Percentiles rank a stretch among this genome's conserved stretches.
Evolutionary conservation across 2,113 vertebrate species (phyloP).

Genomic region (Sus scrofa): T2T-Sscrofa CM000830.6:27248001-27248500

Average conservation of each 20-base stretch:
- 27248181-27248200: too few species aligned
- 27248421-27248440: constrained; percentile 43
- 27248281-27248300: not conserved
- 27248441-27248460: not conserved
- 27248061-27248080: too few species aligned
- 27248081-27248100: too few species aligned
- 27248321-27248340: not conserved
- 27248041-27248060: too few species aligned
- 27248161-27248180: too few species aligned
- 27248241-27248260: constrained; percentile 7
- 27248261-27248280: not conserved
- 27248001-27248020: too few species aligned
- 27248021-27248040: too few species aligned
- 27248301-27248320: constrained; percentile 28
- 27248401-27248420: constrained; percentile 50
- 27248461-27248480: constrained; percentile 25
- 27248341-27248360: not conserved
- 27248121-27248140: too few species aligned
- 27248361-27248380: not conserved
- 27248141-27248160: too few species aligned
- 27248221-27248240: not conserved
- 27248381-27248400: constrained; percentile 29
- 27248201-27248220: too few species aligned
- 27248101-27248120: too few species aligned
- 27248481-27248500: constrained; percentile 38